phyloP scores from a whole-genome alignment of 1,140 invertebrate species.

The Drosophila pachea region DNA sequence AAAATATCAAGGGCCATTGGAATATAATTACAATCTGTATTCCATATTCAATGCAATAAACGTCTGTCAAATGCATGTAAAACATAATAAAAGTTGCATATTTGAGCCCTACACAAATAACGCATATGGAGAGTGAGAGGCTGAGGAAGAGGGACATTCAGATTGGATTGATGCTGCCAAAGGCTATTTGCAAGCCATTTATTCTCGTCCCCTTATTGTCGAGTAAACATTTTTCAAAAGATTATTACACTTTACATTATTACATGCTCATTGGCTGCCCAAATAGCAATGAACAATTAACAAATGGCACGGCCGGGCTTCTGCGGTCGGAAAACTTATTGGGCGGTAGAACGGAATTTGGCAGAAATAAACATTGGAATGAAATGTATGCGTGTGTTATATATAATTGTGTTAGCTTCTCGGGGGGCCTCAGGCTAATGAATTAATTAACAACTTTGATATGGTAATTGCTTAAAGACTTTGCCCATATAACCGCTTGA shows the following conservation, averaged over 20 bases:
- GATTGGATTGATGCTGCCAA: not conserved
- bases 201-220: not conserved
- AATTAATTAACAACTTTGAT: not conserved
- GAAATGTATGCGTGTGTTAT: too few species aligned
- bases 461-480: not conserved
- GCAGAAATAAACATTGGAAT: not conserved
- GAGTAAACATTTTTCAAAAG: slow-evolving; percentile 2
- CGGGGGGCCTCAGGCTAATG: not conserved
- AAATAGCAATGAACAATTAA: not conserved
- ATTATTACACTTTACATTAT: not conserved
- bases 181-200: slow-evolving; percentile 2
- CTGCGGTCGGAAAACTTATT: too few species aligned
- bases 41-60: slow-evolving; percentile 6
- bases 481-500: not conserved
- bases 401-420: not conserved
- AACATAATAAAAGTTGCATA: not conserved
- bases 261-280: not conserved
- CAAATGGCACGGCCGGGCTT: not conserved
- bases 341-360: too few species aligned
- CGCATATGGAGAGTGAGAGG: too few species aligned
- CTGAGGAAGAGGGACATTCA: too few species aligned
- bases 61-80: slow-evolving; percentile 2
- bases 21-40: slow-evolving; percentile 35
- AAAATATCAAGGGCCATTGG: slow-evolving; percentile 21
- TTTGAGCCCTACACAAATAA: not conserved